Base-by-base conservation (phyloP, 2,888 invertebrate genomes). In the Hartigia nigra region DNA sequence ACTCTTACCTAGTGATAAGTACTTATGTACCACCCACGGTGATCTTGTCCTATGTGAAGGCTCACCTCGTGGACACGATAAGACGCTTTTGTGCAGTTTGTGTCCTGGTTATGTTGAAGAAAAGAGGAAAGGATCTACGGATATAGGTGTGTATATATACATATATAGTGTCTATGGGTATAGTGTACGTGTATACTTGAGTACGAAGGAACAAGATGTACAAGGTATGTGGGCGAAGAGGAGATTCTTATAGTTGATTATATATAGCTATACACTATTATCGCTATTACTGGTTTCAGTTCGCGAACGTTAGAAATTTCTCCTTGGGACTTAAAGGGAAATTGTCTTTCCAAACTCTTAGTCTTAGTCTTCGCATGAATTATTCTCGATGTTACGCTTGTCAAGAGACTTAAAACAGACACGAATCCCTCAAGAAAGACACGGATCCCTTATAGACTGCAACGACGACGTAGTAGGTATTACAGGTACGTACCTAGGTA, bases 1-100 rank as follows among this genome's bases (percentile, higher is more conserved):
- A 55, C 55, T 55, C 9, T 55, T 23, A 55, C 55, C 55, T 23
- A 55, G 77, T 76, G 82, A 82, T 84, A 55, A 82, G 80, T 81
- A 83, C 82, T 82, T 81, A 86, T 84, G 83, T 80, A 81, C 81
- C 83, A 82, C 86, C 83, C 77, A 86, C 85, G 82, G 80, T 76
- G 34, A 69, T 55, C 80, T 77, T 82, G 85, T 84, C 81, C 77
- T 77, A 80, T 78, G 69, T 78, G 77, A 81, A 83, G 82, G 81
- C 76, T 83, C 69, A 79, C 78, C 74, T 78, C 78, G 77, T 76
- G 75, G 55, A 55, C 78, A 55, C 78, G 84, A 84, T 82, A 84
- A 85, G 79, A 72, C 75, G 76, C 35, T 69, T 76, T 76, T 69
- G 70, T 76, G 23, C 55, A 23, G 55, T 55, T 55, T 55, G 55